phyloP scores from a whole-genome alignment of 2,888 invertebrate species.

The Orthonevra nobilis region DNA sequence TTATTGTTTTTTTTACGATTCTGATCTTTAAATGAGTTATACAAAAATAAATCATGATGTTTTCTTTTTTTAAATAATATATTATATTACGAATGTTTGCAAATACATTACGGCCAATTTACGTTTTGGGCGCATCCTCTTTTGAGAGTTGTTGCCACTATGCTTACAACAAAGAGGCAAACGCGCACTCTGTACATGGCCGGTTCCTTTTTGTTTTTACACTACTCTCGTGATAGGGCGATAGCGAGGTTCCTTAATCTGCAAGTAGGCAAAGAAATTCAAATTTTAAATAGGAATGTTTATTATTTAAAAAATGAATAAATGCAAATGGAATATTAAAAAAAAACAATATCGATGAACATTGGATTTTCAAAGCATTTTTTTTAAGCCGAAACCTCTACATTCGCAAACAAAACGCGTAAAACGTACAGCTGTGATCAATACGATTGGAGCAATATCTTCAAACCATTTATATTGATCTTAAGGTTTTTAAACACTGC shows the following conservation, averaged over 20 bases:
- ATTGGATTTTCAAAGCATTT: too few relatives aligned
- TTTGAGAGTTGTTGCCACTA: slow-evolving; percentile 47
- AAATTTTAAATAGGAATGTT: neutral
- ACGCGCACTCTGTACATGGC: slow-evolving; percentile 50
- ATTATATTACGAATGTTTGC: slow-evolving; percentile 60
- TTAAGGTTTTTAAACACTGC: too few relatives aligned
- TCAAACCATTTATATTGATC: too few relatives aligned
- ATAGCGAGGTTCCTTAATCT: slow-evolving; percentile 57
- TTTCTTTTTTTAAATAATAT: slow-evolving; percentile 7
- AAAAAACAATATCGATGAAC: too few relatives aligned
- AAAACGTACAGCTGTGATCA: too few relatives aligned
- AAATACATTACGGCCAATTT: slow-evolving; percentile 62
- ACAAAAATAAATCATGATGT: slow-evolving; percentile 31
- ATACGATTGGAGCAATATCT: too few relatives aligned
- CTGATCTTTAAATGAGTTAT: slow-evolving; percentile 12
- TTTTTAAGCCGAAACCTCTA: too few relatives aligned
- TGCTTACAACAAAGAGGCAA: slow-evolving; percentile 39
- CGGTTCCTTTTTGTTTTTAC: slow-evolving; percentile 56
- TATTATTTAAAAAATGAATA: too few relatives aligned
- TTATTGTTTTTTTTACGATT: slow-evolving; percentile 3
- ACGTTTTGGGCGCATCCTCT: slow-evolving; percentile 23
- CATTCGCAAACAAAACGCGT: too few relatives aligned
- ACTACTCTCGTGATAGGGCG: slow-evolving; percentile 37
- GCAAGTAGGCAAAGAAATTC: slow-evolving; percentile 3
- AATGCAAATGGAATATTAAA: too few relatives aligned